phyloP scores from a whole-genome alignment of 2,797 vertebrate species.

The Gobionotothen gibberifrons region DNA sequence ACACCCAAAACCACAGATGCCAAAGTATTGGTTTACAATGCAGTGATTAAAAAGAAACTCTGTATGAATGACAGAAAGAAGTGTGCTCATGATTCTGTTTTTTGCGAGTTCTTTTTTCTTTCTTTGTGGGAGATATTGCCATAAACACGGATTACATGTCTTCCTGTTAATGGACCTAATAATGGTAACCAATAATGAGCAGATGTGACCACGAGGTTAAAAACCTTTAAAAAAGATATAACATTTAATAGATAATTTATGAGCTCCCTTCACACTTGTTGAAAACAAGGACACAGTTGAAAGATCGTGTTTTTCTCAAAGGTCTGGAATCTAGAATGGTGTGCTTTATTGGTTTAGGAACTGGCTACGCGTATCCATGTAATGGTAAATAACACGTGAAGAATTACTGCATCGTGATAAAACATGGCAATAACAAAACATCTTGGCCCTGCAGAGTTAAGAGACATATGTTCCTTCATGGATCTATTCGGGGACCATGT shows the following conservation, averaged over 20 bases:
- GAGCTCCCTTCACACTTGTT: slow-evolving; percentile 28
- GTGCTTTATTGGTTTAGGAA: neutral
- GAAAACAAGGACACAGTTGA: neutral
- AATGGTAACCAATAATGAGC: slow-evolving; percentile 40
- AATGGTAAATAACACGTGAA: neutral
- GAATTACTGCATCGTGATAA: neutral
- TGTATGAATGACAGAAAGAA: slow-evolving; percentile 31
- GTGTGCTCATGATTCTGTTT: neutral
- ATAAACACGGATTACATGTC: slow-evolving; percentile 26
- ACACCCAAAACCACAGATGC: slow-evolving; percentile 2
- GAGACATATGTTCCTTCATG: slow-evolving; percentile 6
- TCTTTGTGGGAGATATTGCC: slow-evolving; percentile 31
- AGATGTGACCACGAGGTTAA: slow-evolving; percentile 42
- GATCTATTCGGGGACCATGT: neutral
- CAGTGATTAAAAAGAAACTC: slow-evolving; percentile 5
- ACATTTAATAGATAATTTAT: neutral
- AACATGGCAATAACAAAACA: neutral
- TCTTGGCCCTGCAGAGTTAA: neutral
- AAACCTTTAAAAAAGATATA: neutral
- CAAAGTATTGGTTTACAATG: slow-evolving; percentile 19
- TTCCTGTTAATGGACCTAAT: slow-evolving; percentile 48
- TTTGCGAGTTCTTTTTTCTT: slow-evolving; percentile 13
- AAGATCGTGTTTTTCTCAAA: too few species aligned
- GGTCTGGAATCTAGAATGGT: neutral
- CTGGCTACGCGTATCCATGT: neutral